Base-by-base conservation (phyloP, 2,797 vertebrate species). In the Lophotriccus pileatus region DNA sequence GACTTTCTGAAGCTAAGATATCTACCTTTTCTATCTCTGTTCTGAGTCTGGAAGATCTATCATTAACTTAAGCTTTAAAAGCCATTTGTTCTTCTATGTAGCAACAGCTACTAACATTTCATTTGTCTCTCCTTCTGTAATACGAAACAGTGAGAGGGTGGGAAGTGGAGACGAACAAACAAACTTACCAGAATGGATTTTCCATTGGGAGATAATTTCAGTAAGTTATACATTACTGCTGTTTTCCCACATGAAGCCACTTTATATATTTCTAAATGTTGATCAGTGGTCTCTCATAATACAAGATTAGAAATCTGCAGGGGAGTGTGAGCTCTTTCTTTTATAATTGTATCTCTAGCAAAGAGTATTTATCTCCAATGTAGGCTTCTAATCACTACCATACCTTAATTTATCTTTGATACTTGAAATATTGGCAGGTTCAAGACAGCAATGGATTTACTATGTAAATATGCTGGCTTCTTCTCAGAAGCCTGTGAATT, bases 351-450 rank as follows among this genome's bases (percentile, higher is more conserved):
- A 44, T 30, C 21, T 76, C 49, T 68, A 70, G 27, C 5, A 47
- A 56, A 74, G 10, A 53, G 19, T 80, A 13, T 80, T 93, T 89
- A 23, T 91, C 46, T 94, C 47, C 46, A 80, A 4, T 1, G 1
- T 12, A 68, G 30, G 30, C 27, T 79, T 89, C 59, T 85, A 92
- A 85, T 94, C 53, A 59, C 58, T 85, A 41, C 25, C n/a, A 37
- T 28, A 47, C 43, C 30, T 85, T 93, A 94, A 93, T 84, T 87
- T 72, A 88, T 93, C 91, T 87, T 78, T 63, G 63, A 91, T 86
- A 81, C 15, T 74, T 85, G 70, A 66, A 90, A n/a, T 86, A 95
- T 88, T 72, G 64, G 25, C 90, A 95, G 19, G 44, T 87, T 41
- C 34, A 77, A 67, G 60, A 80, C 64, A 63, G 52, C n/a, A 83